Percentiles rank a stretch among this genome's conserved stretches.
phyloP scores from a whole-genome alignment of 2,797 vertebrate genomes.

The Distichodus sexfasciatus region DNA sequence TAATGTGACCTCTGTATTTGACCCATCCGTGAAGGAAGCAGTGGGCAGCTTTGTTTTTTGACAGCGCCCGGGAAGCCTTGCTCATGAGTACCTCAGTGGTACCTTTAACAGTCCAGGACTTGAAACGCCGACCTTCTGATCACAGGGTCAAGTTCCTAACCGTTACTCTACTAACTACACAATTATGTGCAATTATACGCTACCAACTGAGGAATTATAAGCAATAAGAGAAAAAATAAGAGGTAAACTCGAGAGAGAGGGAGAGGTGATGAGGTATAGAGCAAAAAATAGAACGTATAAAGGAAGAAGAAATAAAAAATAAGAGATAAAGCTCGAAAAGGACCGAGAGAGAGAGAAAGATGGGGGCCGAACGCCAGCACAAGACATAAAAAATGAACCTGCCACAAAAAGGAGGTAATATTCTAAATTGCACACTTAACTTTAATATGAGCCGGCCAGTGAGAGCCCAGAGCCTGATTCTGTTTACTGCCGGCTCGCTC shows the following conservation, averaged over 20 bases:
- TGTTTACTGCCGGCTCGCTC: constrained; percentile 16
- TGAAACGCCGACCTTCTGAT: no score
- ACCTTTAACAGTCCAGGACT: no score
- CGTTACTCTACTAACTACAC: no score
- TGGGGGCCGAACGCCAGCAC: neutral
- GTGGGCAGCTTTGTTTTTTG: no score
- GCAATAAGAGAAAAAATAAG: no score
- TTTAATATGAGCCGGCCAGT: constrained; percentile 20
- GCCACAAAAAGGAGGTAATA: constrained; percentile 18
- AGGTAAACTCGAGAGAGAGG: neutral
- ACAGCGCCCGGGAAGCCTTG: no score
- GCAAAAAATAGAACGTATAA: neutral
- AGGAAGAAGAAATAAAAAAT: neutral
- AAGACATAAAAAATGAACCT: constrained; percentile 9
- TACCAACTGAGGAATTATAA: no score
- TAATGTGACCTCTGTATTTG: no score
- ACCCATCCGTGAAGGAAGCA: no score
- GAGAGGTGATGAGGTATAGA: neutral
- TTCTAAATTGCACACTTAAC: constrained; percentile 39
- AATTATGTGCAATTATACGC: no score
- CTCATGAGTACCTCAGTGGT: no score
- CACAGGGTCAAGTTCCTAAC: no score
- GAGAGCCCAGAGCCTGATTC: constrained; percentile 8
- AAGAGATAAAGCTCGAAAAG: neutral
- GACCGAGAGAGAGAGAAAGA: neutral